These are phyloP conservation scores for Macrophya alboannulata DNA, from an alignment of 2,888 invertebrate genomes.

Conservation along the genomic window DNA sequence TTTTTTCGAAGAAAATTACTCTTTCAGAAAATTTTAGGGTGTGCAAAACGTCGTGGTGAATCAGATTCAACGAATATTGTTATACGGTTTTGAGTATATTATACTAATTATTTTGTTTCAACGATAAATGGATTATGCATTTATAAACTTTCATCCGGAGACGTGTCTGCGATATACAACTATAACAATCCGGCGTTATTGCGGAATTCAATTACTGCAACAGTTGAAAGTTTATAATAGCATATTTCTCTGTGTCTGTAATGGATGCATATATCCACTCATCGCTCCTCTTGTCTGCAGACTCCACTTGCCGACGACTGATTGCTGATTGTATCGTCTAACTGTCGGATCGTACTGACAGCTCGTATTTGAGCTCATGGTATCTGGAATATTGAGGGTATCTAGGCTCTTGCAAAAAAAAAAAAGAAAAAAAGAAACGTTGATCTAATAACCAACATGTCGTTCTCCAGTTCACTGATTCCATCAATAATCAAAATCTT, in stretches of 20 bases:
- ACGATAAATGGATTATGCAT: slow-evolving; percentile 3
- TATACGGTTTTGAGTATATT: background rate
- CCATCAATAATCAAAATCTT: background rate
- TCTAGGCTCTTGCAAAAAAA: too few species aligned
- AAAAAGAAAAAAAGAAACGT: background rate
- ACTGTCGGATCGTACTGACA: background rate
- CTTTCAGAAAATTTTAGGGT: background rate
- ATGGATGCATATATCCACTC: background rate
- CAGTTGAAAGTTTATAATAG: background rate
- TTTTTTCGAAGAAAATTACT: background rate
- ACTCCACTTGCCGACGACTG: slow-evolving; percentile 26
- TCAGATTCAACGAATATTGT: background rate
- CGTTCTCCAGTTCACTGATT: background rate
- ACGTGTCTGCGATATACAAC: background rate
- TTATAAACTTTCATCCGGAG: background rate
- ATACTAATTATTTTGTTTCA: background rate
- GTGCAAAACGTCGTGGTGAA: background rate
- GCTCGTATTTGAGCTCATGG: background rate
- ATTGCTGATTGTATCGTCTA: slow-evolving; percentile 41
- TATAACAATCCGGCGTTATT: too few species aligned
- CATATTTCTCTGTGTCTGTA: background rate
- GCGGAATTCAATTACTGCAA: background rate
- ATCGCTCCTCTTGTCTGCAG: background rate
- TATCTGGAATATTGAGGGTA: background rate
- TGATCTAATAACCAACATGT: background rate